Conservation (phyloP, 2,797 vertebrate species). For the Acanthurus tractus region DNA sequence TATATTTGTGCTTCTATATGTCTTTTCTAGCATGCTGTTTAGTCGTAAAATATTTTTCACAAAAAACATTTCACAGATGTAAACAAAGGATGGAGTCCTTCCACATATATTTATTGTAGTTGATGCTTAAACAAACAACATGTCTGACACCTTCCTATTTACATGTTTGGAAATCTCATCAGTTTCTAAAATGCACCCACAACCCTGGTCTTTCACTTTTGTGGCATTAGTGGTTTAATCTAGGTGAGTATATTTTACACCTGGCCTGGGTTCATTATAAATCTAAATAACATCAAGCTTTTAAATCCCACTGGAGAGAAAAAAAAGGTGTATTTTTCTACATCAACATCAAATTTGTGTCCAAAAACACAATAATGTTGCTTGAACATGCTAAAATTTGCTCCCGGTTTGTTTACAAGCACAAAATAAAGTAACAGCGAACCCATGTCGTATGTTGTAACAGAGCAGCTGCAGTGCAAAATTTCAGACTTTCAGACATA, state of each 20-base stretch:
- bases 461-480: conserved; percentile 11
- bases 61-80: conserved; percentile 70
- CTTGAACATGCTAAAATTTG: background rate
- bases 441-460: background rate
- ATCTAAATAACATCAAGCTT: conserved; percentile 6
- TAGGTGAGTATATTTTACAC: conserved; percentile 1
- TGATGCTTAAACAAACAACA: conserved; percentile 29
- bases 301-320: conserved; percentile 27
- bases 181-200: conserved; percentile 25
- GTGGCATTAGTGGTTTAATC: conserved; percentile 19
- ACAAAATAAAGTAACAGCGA: conserved; percentile 19
- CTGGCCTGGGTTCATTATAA: conserved; percentile 8
- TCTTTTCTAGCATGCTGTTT: conserved; percentile 74
- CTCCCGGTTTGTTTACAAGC: conserved; percentile 16
- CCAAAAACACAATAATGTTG: conserved; percentile 5
- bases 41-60: conserved; percentile 61
- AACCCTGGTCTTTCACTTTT: conserved; percentile 8
- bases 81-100: conserved; percentile 64
- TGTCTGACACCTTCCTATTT: conserved; percentile 43
- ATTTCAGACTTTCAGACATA: conserved; percentile 15
- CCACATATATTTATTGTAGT: conserved; percentile 42
- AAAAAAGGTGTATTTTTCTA: conserved; percentile 3
- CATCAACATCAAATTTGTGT: conserved; percentile 1
- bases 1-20: conserved; percentile 69
- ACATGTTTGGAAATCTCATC: conserved; percentile 41